These are phyloP conservation scores for Crotalus horridus DNA, from an alignment of 2,113 vertebrate genomes.

Conservation along the genomic window DNA sequence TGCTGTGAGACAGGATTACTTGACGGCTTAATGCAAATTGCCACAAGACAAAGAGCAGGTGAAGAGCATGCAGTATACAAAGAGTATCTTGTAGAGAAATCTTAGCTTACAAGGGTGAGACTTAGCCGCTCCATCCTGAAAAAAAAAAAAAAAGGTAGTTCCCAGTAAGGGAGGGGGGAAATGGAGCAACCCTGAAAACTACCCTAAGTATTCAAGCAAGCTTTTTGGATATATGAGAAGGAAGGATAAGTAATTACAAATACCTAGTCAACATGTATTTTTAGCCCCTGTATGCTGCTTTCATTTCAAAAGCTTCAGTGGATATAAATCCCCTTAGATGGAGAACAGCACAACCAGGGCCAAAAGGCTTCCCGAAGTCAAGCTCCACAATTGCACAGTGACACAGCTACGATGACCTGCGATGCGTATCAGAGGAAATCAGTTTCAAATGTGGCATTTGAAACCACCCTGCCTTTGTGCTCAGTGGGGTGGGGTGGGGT, in stretches of 20 bases:
- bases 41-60: background rate
- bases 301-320: conserved; percentile 24
- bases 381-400: conserved; percentile 39
- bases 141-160: no score
- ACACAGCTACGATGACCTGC: conserved; percentile 42
- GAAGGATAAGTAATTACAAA: background rate
- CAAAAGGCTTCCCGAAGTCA: conserved; percentile 49
- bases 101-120: background rate
- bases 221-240: background rate
- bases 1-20: background rate
- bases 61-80: background rate
- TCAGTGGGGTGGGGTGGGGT: no score
- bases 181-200: conserved; percentile 31
- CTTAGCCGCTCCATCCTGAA: background rate
- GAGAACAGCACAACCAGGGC: conserved; percentile 41
- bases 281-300: conserved; percentile 51
- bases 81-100: background rate
- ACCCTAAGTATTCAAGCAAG: conserved; percentile 36
- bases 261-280: conserved; percentile 39
- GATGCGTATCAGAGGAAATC: conserved; percentile 47
- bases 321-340: conserved; percentile 42
- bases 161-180: no score
- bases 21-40: background rate
- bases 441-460: conserved; percentile 23
- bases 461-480: conserved; percentile 37